A percentile compares a stretch with the other conserved stretches of the same genome.
phyloP scores from a whole-genome alignment of 1,140 invertebrate species.

The Prorops nasuta region DNA sequence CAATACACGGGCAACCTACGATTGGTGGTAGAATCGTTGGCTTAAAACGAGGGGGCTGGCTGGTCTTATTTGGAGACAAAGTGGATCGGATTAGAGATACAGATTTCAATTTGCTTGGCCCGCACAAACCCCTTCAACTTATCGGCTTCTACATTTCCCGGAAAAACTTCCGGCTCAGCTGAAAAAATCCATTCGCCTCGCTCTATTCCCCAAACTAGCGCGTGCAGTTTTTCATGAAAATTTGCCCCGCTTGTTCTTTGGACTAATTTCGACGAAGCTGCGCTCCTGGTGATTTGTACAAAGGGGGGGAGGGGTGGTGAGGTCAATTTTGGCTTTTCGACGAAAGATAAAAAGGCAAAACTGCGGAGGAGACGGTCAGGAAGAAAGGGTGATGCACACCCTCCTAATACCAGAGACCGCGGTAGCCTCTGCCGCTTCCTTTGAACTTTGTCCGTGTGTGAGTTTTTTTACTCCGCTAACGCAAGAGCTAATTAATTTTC shows the following conservation, averaged over 20 bases:
- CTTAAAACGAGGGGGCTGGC: slow-evolving; percentile 38
- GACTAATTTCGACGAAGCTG: too few species aligned
- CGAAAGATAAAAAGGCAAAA: background rate
- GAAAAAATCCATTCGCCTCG: too few species aligned
- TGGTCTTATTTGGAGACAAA: slow-evolving; percentile 46
- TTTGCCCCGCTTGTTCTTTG: too few species aligned
- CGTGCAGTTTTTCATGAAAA: too few species aligned
- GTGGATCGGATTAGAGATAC: slow-evolving; percentile 47
- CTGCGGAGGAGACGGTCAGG: slow-evolving; percentile 1
- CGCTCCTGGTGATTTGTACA: too few species aligned
- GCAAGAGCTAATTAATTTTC: slow-evolving; percentile 45
- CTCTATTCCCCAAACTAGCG: too few species aligned
- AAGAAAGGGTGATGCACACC: slow-evolving; percentile 15
- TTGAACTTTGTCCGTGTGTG: slow-evolving; percentile 31
- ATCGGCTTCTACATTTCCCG: too few species aligned
- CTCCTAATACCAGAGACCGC: slow-evolving; percentile 15
- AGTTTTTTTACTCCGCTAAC: slow-evolving; percentile 33
- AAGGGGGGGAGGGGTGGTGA: too few species aligned
- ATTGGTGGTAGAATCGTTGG: slow-evolving; percentile 18
- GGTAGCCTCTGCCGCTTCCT: slow-evolving; percentile 38
- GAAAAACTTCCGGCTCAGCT: too few species aligned
- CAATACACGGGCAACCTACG: background rate
- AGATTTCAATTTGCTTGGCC: slow-evolving; percentile 45
- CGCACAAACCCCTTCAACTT: slow-evolving; percentile 8
- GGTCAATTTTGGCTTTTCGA: too few species aligned